A percentile compares a stretch with the other conserved stretches of the same genome.
phyloP scores from a whole-genome alignment of 2,113 vertebrate genomes.

The Oreochromis aureus region DNA sequence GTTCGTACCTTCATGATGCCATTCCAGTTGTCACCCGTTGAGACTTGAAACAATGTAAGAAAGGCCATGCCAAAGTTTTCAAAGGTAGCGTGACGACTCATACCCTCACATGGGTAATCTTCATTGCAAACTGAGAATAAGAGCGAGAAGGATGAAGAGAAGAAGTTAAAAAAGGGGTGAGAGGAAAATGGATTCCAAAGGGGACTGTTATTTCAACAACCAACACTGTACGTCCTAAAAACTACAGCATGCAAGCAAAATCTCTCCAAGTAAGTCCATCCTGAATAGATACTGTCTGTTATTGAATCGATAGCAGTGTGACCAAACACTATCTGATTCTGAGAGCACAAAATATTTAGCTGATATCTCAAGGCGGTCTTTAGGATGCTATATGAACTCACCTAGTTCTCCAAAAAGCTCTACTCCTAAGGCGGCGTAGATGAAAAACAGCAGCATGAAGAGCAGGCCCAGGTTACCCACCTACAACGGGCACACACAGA shows the following conservation, averaged over 20 bases:
- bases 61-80: conserved; percentile 99
- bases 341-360: neutral
- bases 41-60: conserved; percentile 96
- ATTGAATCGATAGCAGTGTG: neutral
- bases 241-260: neutral
- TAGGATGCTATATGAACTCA: conserved; percentile 62
- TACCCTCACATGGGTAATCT: conserved; percentile 94
- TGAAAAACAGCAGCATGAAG: conserved; percentile 99
- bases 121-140: conserved; percentile 84
- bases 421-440: conserved; percentile 96
- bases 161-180: neutral
- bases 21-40: conserved; percentile 98
- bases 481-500: conserved; percentile 60
- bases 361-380: conserved; percentile 34
- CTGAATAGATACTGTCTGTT: neutral
- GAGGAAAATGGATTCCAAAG: neutral
- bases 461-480: conserved; percentile 98
- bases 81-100: conserved; percentile 97
- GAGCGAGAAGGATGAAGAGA: neutral
- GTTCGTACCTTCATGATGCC: conserved; percentile 95
- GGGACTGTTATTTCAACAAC: neutral
- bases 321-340: conserved; percentile 31
- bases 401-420: conserved; percentile 97
- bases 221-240: neutral
- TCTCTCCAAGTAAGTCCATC: conserved; percentile 4